Percentiles rank a stretch among this genome's conserved stretches.
phyloP scores from a whole-genome alignment of 2,797 vertebrate species.

The Sebastolobus alascanus region DNA sequence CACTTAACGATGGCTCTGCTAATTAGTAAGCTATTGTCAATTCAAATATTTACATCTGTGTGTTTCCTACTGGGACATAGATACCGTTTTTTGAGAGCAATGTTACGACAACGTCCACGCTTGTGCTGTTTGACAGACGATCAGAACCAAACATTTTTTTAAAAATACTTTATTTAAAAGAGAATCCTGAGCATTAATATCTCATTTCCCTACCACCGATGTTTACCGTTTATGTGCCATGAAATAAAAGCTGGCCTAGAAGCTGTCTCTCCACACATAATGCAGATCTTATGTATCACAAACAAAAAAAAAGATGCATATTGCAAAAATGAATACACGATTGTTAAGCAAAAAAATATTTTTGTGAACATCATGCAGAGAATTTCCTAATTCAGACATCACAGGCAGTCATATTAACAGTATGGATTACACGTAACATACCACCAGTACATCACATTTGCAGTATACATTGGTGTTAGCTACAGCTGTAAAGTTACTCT shows the following conservation, averaged over 20 bases:
- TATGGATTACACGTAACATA: slow-evolving; percentile 38
- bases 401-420: slow-evolving; percentile 14
- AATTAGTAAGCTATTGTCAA: background rate
- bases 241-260: slow-evolving; percentile 38
- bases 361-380: slow-evolving; percentile 48
- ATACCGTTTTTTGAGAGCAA: background rate
- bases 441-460: slow-evolving; percentile 24
- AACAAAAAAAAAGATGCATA: slow-evolving; percentile 47
- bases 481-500: slow-evolving; percentile 59
- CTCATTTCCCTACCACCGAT: slow-evolving; percentile 40
- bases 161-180: slow-evolving; percentile 60
- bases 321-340: slow-evolving; percentile 37
- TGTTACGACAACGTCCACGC: background rate
- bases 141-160: slow-evolving; percentile 8
- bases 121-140: background rate
- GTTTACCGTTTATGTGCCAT: slow-evolving; percentile 42
- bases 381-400: slow-evolving; percentile 6
- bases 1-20: background rate
- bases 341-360: slow-evolving; percentile 26
- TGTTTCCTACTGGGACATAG: background rate
- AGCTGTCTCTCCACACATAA: slow-evolving; percentile 30
- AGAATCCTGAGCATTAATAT: slow-evolving; percentile 44
- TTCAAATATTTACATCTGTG: slow-evolving; percentile 6
- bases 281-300: slow-evolving; percentile 34
- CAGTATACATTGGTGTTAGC: slow-evolving; percentile 51